A percentile compares a stretch with the other conserved stretches of the same genome.
Conservation (phyloP, 2,888 invertebrate genomes). For the Agonopterix arenella region DNA sequence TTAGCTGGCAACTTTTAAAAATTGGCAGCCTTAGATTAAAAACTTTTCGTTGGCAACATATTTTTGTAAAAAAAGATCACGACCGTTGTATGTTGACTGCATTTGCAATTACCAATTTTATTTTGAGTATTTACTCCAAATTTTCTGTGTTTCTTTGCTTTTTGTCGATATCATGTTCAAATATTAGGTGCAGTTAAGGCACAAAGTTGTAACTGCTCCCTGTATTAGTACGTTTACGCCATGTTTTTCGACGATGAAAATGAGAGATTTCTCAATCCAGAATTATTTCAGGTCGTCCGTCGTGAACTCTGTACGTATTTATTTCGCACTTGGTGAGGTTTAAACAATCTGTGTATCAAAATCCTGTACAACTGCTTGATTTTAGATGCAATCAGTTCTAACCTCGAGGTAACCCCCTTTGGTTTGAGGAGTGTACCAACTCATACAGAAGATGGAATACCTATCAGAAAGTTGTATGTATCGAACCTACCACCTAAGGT, state of each 20-base stretch:
- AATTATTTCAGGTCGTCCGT: constrained; percentile 51
- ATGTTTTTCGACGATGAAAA: constrained; percentile 60
- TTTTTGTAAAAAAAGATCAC: constrained; percentile 33
- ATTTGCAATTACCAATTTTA: constrained; percentile 51
- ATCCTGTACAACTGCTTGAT: constrained; percentile 13
- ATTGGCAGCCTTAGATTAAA: no score
- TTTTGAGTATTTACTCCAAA: constrained; percentile 54
- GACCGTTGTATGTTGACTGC: constrained; percentile 63
- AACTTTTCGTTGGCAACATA: no score
- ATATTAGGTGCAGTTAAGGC: constrained; percentile 22
- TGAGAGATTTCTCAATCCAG: constrained; percentile 46
- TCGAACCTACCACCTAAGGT: constrained; percentile 76
- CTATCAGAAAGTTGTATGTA: constrained; percentile 76
- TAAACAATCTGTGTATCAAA: not conserved
- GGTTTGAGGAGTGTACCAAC: constrained; percentile 53
- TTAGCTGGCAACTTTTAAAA: no score
- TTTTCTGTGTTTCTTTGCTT: constrained; percentile 40
- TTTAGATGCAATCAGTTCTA: constrained; percentile 47
- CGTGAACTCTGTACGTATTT: constrained; percentile 52
- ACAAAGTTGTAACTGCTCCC: constrained; percentile 20
- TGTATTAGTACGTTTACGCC: constrained; percentile 26
- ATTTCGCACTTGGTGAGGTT: not conserved
- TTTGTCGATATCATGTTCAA: constrained; percentile 32
- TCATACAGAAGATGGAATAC: constrained; percentile 76
- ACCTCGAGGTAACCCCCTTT: constrained; percentile 37